Percentiles rank a stretch among this genome's conserved stretches.
Conservation (phyloP, 2,888 invertebrate species). For the Melikaiella ostensackeni region DNA sequence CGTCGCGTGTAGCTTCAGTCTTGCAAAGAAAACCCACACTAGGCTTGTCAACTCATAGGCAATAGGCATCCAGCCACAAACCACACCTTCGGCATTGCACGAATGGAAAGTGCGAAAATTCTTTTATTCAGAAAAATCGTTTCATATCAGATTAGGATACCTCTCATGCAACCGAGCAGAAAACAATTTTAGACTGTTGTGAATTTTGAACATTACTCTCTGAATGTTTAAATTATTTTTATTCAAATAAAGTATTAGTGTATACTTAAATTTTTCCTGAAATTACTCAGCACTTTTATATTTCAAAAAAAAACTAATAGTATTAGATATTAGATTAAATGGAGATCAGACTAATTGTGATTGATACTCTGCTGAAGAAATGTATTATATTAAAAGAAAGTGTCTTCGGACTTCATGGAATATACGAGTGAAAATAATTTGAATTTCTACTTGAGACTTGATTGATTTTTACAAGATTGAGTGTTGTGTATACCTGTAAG, state of each 20-base stretch:
- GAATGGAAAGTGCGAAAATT: conserved; percentile 38
- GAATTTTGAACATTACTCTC: background rate
- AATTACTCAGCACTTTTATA: too few relatives aligned
- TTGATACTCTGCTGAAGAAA: background rate
- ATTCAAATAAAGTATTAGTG: too few relatives aligned
- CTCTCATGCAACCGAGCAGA: background rate
- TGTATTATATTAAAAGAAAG: background rate
- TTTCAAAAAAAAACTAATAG: too few relatives aligned
- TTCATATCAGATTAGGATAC: background rate
- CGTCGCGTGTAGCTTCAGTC: conserved; percentile 30
- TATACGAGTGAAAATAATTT: conserved; percentile 23
- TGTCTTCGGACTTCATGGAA: background rate
- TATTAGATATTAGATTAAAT: background rate
- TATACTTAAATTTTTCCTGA: too few relatives aligned
- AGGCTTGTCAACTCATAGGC: conserved; percentile 38
- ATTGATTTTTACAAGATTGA: background rate
- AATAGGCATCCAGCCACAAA: conserved; percentile 52
- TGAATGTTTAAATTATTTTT: too few relatives aligned
- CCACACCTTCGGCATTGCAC: conserved; percentile 49
- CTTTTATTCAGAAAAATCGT: conserved; percentile 20
- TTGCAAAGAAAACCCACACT: conserved; percentile 44
- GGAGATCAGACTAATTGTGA: background rate
- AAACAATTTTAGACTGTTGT: background rate
- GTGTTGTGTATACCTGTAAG: background rate
- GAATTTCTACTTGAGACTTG: conserved; percentile 21